Evolutionary conservation across 2,113 vertebrate species (phyloP), one percentile per base, ranked within the genome.

Genomic region (Aptenodytes forsteri): DNA sequence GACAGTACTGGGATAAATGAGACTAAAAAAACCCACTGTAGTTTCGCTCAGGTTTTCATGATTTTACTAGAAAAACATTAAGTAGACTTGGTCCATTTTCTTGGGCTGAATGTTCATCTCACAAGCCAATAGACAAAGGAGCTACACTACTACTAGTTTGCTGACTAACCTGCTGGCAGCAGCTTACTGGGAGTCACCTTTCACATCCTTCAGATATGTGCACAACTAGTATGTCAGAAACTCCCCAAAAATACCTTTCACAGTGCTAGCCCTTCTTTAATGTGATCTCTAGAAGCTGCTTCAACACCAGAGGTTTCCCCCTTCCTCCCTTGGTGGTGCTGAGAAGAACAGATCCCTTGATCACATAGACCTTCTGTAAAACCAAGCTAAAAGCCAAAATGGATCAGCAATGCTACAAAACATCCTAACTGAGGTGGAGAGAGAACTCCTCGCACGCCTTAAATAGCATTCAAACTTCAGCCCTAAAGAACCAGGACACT

Each of bases 301-400:
- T 29, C 29, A 83, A 40, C 38, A 46, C 7, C 18, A 59, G n/a
- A 62, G 8, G 22, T 32, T 34, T 16, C 20, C 34, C 72, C 49
- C 18, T 55, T 93, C 19, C 56, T 83, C 15, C 30, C 19, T 27
- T 34, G 49, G 2, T 5, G 19, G 21, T 50, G 58, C 47, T 42
- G 34, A 70, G 79, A 40, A 52, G 13, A 83, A 22, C 50, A 64
- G n/a, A 32, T 1, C 20, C 44, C 52, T 7, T 13, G 8, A 32
- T 6, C 66, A 29, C 1, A 0, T 2, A 58, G 21, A 30, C 19
- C 6, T 29, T 11, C 26, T 27, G 18, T 4, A 58, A 5, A n/a
- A 19, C 34, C 26, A 20, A 38, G 16, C 58, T 21, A 8, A 71
- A 42, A 76, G 42, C 47, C 67, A 22, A 18, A 25, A 52, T 3